A percentile compares a stretch with the other conserved stretches of the same genome.
Conservation (phyloP, 2,113 vertebrate genomes). For the Pavo muticus region DNA sequence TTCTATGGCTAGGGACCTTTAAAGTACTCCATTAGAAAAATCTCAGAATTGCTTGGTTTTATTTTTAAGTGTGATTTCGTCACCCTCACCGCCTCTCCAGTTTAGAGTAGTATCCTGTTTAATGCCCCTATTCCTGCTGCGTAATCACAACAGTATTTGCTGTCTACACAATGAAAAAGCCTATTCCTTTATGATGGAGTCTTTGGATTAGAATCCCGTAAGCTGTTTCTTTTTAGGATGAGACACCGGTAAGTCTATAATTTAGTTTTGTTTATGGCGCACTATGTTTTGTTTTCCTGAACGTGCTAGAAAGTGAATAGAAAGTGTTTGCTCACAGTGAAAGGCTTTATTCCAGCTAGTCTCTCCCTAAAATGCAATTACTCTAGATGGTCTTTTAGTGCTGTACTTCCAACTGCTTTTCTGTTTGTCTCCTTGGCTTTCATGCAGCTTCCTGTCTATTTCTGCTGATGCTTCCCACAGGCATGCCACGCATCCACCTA, state of each 20-base stretch:
- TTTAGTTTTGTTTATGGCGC: constrained; percentile 9
- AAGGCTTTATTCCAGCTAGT: constrained; percentile 26
- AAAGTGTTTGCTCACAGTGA: background rate
- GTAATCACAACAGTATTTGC: background rate
- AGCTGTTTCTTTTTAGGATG: background rate
- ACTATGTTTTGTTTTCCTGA: background rate
- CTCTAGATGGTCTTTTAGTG: background rate
- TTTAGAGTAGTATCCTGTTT: background rate
- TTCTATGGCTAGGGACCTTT: background rate
- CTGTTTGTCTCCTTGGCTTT: constrained; percentile 26
- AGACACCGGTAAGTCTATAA: background rate
- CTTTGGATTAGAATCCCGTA: background rate
- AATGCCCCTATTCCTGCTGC: background rate
- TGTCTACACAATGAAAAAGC: background rate
- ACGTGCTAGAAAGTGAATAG: constrained; percentile 12
- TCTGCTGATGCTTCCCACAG: background rate
- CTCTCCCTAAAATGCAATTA: constrained; percentile 35
- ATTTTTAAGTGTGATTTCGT: background rate
- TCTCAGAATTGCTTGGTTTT: background rate
- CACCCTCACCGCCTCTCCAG: too few species aligned
- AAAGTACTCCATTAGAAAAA: background rate
- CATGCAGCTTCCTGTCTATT: constrained; percentile 3
- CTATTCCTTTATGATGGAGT: background rate
- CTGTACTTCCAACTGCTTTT: constrained; percentile 49
- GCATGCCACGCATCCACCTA: background rate